Conservation (phyloP, 2,797 vertebrate genomes). For the Gastrophryne carolinensis region DNA sequence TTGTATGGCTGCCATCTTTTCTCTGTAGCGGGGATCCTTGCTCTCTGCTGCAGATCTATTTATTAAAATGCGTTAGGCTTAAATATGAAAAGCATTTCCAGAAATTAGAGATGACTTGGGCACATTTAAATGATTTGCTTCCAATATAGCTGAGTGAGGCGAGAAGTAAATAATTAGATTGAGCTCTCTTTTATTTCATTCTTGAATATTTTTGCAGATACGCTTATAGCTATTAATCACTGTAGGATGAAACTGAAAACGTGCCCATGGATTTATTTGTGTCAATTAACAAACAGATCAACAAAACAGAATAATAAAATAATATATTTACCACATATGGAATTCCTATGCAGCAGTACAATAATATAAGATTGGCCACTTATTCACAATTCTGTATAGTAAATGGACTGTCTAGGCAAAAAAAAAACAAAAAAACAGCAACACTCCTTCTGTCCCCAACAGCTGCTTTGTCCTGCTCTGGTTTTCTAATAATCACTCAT, state of each 20-base stretch:
- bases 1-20: constrained; percentile 31
- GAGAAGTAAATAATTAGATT: constrained; percentile 29
- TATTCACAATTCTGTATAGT: no score
- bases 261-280: no score
- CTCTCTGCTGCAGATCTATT: constrained; percentile 21
- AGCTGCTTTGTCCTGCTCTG: no score
- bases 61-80: constrained; percentile 28
- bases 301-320: no score
- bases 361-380: no score
- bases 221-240: not conserved
- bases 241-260: not conserved
- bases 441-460: no score
- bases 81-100: constrained; percentile 18
- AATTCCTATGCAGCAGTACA: no score
- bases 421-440: no score
- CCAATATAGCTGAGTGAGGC: constrained; percentile 34
- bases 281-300: no score
- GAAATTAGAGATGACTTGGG: constrained; percentile 18
- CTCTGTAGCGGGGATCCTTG: not conserved
- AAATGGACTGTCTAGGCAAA: no score
- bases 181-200: not conserved
- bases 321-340: no score
- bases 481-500: no score
- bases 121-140: constrained; percentile 17
- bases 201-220: not conserved